These are phyloP conservation scores for Carcharodon carcharias DNA, from an alignment of 2,797 vertebrate species.

Conservation along the genomic window DNA sequence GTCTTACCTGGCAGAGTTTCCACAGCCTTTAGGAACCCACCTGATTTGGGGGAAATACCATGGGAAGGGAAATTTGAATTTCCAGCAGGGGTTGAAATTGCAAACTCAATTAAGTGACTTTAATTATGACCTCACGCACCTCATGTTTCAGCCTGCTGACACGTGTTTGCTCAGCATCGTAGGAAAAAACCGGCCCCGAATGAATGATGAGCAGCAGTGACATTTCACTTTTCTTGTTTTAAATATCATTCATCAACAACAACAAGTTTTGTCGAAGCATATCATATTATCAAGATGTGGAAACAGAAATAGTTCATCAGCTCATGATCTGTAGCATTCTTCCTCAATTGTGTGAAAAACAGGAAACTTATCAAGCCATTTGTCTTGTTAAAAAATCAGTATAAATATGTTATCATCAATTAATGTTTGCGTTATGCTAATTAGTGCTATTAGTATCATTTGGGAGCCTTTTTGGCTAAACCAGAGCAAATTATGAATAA, in stretches of 20 bases:
- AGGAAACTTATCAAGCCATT: slow-evolving; percentile 12
- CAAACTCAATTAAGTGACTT: background rate
- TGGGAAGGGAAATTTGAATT: too few relatives aligned
- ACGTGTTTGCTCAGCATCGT: background rate
- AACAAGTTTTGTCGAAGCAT: background rate
- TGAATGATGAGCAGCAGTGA: background rate
- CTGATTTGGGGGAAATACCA: too few relatives aligned
- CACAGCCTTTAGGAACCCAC: too few relatives aligned
- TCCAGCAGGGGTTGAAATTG: background rate
- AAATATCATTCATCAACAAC: background rate
- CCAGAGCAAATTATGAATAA: background rate
- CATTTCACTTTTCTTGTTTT: background rate
- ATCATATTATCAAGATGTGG: background rate
- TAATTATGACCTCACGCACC: background rate
- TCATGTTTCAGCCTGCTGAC: background rate
- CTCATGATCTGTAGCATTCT: background rate
- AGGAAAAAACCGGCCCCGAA: background rate
- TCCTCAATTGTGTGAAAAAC: background rate
- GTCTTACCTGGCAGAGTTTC: too few relatives aligned
- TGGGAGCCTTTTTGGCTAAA: background rate
- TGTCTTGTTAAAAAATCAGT: background rate
- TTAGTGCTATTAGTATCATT: background rate
- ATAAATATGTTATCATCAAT: background rate
- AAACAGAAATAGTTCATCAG: background rate
- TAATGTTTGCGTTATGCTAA: background rate